These are phyloP conservation scores for Coregonus clupeaformis DNA, from an alignment of 2,113 vertebrate genomes.

Conservation along the genomic window DNA sequence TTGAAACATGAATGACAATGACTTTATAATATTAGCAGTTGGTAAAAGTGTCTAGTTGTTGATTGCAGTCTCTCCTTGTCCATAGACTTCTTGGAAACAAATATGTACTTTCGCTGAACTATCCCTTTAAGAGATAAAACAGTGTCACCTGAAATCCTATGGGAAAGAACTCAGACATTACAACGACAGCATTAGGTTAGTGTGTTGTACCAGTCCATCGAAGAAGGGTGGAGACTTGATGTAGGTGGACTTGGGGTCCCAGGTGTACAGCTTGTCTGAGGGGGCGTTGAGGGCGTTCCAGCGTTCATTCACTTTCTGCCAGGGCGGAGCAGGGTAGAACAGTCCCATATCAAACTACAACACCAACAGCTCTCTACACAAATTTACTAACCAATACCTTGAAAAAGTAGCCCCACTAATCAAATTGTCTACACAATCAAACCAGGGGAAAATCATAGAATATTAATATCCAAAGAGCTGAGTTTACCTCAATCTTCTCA, in stretches of 20 bases:
- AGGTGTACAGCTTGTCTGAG: constrained; percentile 87
- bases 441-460: not conserved
- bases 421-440: not conserved
- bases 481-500: constrained; percentile 89
- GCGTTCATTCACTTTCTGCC: constrained; percentile 87
- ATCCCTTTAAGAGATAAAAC: too few relatives aligned
- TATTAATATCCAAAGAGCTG: too few relatives aligned
- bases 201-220: constrained; percentile 79
- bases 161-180: too few relatives aligned
- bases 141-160: too few relatives aligned
- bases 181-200: too few relatives aligned
- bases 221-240: constrained; percentile 98
- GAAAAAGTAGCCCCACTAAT: not conserved
- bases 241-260: constrained; percentile 92
- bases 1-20: too few relatives aligned
- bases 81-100: too few relatives aligned
- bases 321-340: constrained; percentile 38
- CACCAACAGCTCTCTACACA: not conserved
- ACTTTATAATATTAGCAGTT: too few relatives aligned
- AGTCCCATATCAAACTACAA: not conserved
- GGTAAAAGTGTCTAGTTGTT: too few relatives aligned
- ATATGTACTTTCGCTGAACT: too few relatives aligned
- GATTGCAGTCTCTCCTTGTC: too few relatives aligned
- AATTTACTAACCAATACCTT: not conserved
- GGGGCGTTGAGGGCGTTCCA: constrained; percentile 90